These are phyloP conservation scores for Zaprionus gabonicus DNA, from an alignment of 1,140 invertebrate species.

Conservation along the genomic window DNA sequence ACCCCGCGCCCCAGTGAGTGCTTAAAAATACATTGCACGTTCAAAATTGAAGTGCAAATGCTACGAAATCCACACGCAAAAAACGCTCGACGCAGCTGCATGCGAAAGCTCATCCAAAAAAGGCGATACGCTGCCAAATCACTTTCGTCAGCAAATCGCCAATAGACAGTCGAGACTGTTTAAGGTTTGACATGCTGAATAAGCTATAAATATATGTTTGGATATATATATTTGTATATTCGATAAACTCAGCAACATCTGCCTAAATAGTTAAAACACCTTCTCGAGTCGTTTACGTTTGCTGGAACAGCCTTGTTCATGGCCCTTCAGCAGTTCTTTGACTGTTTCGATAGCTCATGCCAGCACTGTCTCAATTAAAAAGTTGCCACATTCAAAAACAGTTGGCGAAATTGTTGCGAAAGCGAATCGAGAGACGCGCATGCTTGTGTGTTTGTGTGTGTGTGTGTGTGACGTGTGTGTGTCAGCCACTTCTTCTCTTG, in stretches of 20 bases:
- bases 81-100: slow-evolving; percentile 30
- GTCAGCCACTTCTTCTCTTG: neutral
- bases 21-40: slow-evolving; percentile 81
- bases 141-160: slow-evolving; percentile 30
- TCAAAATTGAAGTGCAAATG: slow-evolving; percentile 78
- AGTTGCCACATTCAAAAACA: neutral
- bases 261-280: neutral
- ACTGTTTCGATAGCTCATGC: too few relatives aligned
- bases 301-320: neutral
- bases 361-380: neutral
- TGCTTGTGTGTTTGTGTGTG: neutral
- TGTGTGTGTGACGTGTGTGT: neutral
- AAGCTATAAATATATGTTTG: too few relatives aligned
- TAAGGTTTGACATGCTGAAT: neutral
- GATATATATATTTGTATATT: too few relatives aligned
- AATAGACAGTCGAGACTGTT: neutral
- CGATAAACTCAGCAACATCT: neutral
- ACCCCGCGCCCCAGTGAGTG: slow-evolving; percentile 27
- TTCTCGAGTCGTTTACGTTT: neutral
- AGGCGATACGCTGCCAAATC: neutral
- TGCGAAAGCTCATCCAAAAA: slow-evolving; percentile 26
- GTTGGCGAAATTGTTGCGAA: slow-evolving; percentile 28
- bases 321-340: neutral
- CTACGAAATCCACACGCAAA: slow-evolving; percentile 66
- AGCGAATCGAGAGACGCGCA: slow-evolving; percentile 20